These are phyloP conservation scores for Tuberolachnus salignus DNA, from an alignment of 2,888 invertebrate genomes.

Conservation along the genomic window DNA sequence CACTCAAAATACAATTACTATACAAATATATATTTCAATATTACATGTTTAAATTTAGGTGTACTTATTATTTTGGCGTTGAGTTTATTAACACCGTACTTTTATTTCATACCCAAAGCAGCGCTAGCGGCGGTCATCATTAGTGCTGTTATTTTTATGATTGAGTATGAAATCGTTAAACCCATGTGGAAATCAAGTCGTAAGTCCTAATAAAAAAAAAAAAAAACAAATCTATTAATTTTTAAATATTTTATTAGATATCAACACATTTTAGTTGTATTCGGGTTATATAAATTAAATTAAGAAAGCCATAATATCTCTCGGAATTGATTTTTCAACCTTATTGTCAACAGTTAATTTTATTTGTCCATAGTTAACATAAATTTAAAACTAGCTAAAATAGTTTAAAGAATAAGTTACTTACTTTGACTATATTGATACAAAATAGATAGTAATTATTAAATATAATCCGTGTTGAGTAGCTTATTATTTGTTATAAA, in stretches of 20 bases:
- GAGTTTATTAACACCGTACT: constrained; percentile 85
- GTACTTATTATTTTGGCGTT: constrained; percentile 80
- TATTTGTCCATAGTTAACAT: no score
- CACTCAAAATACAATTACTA: not conserved
- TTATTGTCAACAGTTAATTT: no score
- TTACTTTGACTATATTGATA: no score
- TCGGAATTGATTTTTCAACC: no score
- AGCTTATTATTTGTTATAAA: no score
- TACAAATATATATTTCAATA: not conserved
- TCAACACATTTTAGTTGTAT: no score
- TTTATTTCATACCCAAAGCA: constrained; percentile 88
- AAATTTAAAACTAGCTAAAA: no score
- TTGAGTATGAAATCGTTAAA: constrained; percentile 84
- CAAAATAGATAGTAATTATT: no score
- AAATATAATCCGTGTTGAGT: no score
- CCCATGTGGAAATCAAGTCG: constrained; percentile 85
- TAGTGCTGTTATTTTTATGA: constrained; percentile 93
- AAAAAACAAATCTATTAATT: not conserved
- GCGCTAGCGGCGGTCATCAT: constrained; percentile 91
- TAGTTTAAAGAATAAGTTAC: no score
- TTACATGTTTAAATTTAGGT: constrained; percentile 65
- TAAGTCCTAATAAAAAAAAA: constrained; percentile 61
- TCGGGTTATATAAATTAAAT: no score
- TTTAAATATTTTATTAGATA: not conserved
- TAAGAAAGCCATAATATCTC: no score